Percentiles rank a stretch among this genome's conserved stretches.
Evolutionary conservation across 2,888 invertebrate species (phyloP).

Genomic region (Carpatolechia fugitivella): DNA sequence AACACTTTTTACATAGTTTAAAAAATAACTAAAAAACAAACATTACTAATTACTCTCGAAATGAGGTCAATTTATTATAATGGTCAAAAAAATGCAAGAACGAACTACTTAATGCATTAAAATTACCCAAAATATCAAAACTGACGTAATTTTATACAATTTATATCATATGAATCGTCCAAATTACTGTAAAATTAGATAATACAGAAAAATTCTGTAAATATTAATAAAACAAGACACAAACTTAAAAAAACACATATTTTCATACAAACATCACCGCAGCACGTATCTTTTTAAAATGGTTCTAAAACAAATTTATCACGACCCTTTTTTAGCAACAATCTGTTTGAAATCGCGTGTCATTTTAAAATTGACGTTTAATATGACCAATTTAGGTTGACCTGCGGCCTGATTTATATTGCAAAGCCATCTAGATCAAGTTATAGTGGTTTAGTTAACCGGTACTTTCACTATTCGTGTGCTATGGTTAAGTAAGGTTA

Average conservation of each 20-base stretch:
- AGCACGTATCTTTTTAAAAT: background rate
- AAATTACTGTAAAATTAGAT: conserved; percentile 3
- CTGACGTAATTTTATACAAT: conserved; percentile 3
- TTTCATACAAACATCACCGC: background rate
- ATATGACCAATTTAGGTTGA: background rate
- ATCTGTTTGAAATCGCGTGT: background rate
- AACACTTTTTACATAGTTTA: too few relatives aligned
- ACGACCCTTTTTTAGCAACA: background rate
- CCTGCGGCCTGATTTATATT: background rate
- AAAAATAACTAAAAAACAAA: too few relatives aligned
- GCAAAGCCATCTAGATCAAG: background rate
- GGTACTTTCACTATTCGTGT: conserved; percentile 4
- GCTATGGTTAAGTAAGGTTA: background rate
- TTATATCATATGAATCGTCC: background rate
- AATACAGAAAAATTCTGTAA: background rate
- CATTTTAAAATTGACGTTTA: background rate
- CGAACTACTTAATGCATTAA: too few relatives aligned
- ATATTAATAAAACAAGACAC: background rate
- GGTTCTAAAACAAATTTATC: background rate
- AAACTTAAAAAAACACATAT: background rate
- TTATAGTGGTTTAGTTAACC: background rate
- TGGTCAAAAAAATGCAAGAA: too few relatives aligned
- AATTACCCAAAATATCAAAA: background rate
- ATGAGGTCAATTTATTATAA: too few relatives aligned
- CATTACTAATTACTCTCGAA: too few relatives aligned